These are phyloP conservation scores for Phalanger gymnotis DNA, from an alignment of 2,797 vertebrate species.

Conservation along the genomic window DNA sequence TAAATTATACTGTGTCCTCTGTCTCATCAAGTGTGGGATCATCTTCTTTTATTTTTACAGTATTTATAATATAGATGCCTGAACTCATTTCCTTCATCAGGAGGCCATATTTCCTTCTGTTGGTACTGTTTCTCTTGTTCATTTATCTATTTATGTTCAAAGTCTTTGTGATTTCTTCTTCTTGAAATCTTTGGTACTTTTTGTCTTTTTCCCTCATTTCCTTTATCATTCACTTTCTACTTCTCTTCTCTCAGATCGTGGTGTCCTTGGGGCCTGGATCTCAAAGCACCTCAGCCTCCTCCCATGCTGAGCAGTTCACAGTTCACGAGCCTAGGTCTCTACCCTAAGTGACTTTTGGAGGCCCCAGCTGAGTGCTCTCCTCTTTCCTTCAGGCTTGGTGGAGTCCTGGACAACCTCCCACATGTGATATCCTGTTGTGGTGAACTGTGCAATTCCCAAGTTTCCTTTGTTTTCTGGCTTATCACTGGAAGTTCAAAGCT, in stretches of 20 bases:
- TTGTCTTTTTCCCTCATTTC: background rate
- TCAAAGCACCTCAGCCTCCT: too few species aligned
- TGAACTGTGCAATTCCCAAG: too few species aligned
- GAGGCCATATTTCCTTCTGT: background rate
- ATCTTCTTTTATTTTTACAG: background rate
- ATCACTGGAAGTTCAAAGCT: too few species aligned
- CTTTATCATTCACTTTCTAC: background rate
- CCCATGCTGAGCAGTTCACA: too few species aligned
- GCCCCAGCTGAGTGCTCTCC: background rate
- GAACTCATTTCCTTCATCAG: background rate
- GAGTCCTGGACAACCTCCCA: too few species aligned
- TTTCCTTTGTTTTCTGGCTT: too few species aligned
- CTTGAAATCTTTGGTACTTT: background rate
- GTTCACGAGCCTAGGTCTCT: too few species aligned
- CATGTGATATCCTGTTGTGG: too few species aligned
- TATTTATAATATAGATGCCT: background rate
- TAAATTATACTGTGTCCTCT: background rate
- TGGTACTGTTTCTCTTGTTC: background rate
- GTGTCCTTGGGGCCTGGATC: background rate
- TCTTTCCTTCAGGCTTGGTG: too few species aligned
- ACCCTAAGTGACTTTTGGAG: background rate
- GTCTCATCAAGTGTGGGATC: background rate
- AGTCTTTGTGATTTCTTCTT: background rate
- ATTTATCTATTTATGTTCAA: background rate
- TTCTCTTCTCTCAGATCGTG: background rate